Conservation (phyloP, 2,113 vertebrate genomes). For the Pomatostomus ruficeps region DNA sequence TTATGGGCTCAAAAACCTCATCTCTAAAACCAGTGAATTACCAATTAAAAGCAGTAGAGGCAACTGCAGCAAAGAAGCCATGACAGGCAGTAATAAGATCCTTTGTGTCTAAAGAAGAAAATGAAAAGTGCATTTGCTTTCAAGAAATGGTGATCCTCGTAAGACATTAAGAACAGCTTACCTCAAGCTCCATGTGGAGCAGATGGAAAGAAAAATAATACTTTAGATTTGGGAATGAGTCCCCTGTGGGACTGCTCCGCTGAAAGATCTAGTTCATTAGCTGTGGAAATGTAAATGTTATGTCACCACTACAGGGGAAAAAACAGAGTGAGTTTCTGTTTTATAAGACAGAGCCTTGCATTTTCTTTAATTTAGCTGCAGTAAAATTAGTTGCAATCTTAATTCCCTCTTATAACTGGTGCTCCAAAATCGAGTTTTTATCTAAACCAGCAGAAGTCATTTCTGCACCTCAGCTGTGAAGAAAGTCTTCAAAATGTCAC, state of each 20-base stretch:
- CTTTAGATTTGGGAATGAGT: background rate
- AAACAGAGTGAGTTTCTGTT: background rate
- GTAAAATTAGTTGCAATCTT: background rate
- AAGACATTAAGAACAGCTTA: slow-evolving; percentile 4
- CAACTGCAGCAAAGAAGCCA: background rate
- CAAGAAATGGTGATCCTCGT: background rate
- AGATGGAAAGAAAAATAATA: slow-evolving; percentile 15
- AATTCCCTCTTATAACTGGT: background rate
- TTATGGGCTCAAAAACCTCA: background rate
- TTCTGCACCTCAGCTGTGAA: background rate
- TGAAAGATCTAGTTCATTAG: slow-evolving; percentile 11
- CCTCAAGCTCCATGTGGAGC: background rate
- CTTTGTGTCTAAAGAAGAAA: slow-evolving; percentile 15
- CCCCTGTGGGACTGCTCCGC: background rate
- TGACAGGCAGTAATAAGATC: background rate
- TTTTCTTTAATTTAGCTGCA: background rate
- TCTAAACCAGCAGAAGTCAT: background rate
- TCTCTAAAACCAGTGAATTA: background rate
- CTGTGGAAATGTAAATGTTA: slow-evolving; percentile 14
- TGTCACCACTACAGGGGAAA: background rate
- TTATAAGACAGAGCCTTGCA: background rate
- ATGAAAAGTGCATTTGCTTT: slow-evolving; percentile 17
- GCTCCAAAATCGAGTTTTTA: background rate
- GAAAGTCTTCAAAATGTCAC: background rate
- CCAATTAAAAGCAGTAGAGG: background rate